Percentiles rank a stretch among this genome's conserved stretches.
These are phyloP conservation scores for Esox niger DNA, from an alignment of 2,113 vertebrate species.

Conservation along the genomic window DNA sequence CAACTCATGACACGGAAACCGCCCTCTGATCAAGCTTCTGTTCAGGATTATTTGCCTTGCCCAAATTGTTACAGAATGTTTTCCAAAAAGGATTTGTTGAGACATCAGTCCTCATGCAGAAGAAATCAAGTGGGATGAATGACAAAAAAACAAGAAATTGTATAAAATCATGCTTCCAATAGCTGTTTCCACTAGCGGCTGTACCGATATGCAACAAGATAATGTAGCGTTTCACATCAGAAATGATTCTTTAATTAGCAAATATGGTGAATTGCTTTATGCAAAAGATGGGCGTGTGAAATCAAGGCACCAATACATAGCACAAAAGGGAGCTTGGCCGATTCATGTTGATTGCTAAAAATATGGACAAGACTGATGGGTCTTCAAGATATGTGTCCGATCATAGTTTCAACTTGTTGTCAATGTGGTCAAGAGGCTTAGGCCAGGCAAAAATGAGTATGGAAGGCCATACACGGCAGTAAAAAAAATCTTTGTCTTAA, in stretches of 20 bases:
- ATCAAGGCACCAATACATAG: not conserved
- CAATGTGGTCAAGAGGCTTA: no score
- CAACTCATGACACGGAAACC: not conserved
- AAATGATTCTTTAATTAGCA: conserved; percentile 4
- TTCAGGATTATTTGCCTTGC: not conserved
- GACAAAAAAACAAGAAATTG: no score
- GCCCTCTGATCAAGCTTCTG: not conserved
- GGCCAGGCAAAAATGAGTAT: no score
- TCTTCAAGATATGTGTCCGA: no score
- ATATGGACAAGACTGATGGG: not conserved
- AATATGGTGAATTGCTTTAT: not conserved
- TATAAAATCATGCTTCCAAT: not conserved
- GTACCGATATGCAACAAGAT: no score
- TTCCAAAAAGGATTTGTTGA: conserved; percentile 2
- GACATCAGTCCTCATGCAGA: conserved; percentile 3
- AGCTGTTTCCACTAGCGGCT: no score
- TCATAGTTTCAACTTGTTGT: no score
- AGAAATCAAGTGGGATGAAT: not conserved
- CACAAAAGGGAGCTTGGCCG: conserved; percentile 2
- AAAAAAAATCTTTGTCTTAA: no score
- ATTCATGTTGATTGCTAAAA: not conserved
- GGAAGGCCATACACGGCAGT: no score
- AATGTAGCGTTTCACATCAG: not conserved
- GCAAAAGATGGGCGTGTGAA: conserved; percentile 5
- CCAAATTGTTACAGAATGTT: not conserved